phyloP scores from a whole-genome alignment of 2,797 vertebrate species.

The Labeo calbasu region DNA sequence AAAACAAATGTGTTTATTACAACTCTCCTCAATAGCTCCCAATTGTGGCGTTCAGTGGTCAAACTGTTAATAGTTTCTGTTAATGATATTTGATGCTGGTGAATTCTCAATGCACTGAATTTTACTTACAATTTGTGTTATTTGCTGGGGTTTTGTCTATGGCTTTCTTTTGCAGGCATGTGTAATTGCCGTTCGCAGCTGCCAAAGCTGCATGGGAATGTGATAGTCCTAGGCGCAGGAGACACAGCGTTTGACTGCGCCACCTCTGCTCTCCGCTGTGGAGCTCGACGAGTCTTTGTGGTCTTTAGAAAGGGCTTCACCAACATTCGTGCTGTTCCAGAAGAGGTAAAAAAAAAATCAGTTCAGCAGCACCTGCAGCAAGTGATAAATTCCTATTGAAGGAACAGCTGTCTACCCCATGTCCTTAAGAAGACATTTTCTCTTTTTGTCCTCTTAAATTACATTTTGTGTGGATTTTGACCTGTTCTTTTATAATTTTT shows the following conservation, averaged over 20 bases:
- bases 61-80: neutral
- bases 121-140: constrained; percentile 10
- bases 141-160: neutral
- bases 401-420: constrained; percentile 20
- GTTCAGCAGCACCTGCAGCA: constrained; percentile 17
- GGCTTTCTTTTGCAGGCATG: constrained; percentile 79
- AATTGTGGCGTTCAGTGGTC: neutral
- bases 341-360: constrained; percentile 81
- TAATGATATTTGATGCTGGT: neutral
- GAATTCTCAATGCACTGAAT: neutral
- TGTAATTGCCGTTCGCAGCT: constrained; percentile 84
- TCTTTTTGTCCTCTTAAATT: constrained; percentile 17
- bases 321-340: constrained; percentile 90
- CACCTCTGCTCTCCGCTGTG: constrained; percentile 93
- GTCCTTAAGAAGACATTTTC: constrained; percentile 29
- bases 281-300: constrained; percentile 86
- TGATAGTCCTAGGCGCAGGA: constrained; percentile 91
- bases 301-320: constrained; percentile 95
- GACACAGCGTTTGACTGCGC: constrained; percentile 97
- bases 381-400: constrained; percentile 37
- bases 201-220: constrained; percentile 84
- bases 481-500: neutral
- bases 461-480: constrained; percentile 7
- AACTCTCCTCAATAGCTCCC: neutral
- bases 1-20: neutral